These are phyloP conservation scores for Dasysyrphus albostriatus DNA, from an alignment of 2,888 invertebrate genomes.

Conservation along the genomic window DNA sequence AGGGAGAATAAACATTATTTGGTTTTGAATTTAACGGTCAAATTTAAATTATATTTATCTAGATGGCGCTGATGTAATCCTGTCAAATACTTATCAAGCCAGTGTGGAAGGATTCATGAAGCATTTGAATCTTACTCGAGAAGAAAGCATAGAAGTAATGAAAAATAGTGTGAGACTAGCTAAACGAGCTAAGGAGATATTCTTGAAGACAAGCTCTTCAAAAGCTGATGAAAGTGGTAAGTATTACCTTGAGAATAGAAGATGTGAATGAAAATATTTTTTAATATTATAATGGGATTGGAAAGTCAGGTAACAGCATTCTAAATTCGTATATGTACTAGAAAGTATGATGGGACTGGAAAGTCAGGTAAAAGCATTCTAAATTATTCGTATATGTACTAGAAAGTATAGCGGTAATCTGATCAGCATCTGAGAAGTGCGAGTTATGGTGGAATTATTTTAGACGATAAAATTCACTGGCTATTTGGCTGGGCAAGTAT, in stretches of 20 bases:
- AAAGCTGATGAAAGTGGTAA: slow-evolving; percentile 79
- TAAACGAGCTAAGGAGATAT: slow-evolving; percentile 87
- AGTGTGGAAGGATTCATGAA: slow-evolving; percentile 90
- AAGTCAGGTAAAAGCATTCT: too few relatives aligned
- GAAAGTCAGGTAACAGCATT: too few relatives aligned
- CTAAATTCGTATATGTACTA: too few relatives aligned
- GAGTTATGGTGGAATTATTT: too few relatives aligned
- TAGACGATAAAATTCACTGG: too few relatives aligned
- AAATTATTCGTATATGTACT: too few relatives aligned
- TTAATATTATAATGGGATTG: too few relatives aligned
- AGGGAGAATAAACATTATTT: neutral
- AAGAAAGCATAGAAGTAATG: slow-evolving; percentile 89
- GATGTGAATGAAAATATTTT: too few relatives aligned
- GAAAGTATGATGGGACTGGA: too few relatives aligned
- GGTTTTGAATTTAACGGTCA: slow-evolving; percentile 64
- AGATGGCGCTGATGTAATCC: slow-evolving; percentile 95
- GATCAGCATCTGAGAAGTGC: too few relatives aligned
- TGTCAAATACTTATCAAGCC: slow-evolving; percentile 95
- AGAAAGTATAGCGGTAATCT: too few relatives aligned
- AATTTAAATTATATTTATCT: slow-evolving; percentile 68
- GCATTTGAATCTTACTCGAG: slow-evolving; percentile 88
- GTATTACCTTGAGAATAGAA: neutral
- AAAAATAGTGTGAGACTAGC: slow-evolving; percentile 90
- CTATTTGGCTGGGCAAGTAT: too few relatives aligned
- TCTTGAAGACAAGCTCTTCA: slow-evolving; percentile 84